Evolutionary conservation across 1,140 invertebrate genomes (phyloP).

Genomic region (Drosophila orosa): DNA sequence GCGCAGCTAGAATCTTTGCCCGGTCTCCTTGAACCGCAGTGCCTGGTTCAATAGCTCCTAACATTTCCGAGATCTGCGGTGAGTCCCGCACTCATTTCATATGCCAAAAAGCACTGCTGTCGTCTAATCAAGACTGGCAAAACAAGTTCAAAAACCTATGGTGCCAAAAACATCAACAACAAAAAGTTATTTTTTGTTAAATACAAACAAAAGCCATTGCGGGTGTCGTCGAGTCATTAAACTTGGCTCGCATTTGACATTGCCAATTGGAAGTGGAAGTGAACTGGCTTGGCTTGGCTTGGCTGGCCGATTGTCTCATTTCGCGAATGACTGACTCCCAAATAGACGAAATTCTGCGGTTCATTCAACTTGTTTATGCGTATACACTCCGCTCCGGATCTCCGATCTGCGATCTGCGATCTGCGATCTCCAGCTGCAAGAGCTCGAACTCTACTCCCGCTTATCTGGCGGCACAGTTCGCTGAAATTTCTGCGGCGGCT

Average conservation of each 20-base stretch:
- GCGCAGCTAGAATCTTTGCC: slow-evolving; percentile 21
- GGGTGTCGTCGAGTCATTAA: slow-evolving; percentile 59
- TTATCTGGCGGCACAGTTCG: slow-evolving; percentile 43
- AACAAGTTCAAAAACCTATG: slow-evolving; percentile 52
- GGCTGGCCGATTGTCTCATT: slow-evolving; percentile 13
- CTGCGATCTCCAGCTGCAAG: slow-evolving; percentile 24
- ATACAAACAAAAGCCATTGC: slow-evolving; percentile 54
- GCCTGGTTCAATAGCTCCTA: slow-evolving; percentile 51
- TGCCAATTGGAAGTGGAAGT: slow-evolving; percentile 51
- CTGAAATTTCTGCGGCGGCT: slow-evolving; percentile 28
- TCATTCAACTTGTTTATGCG: slow-evolving; percentile 64
- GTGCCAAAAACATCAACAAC: slow-evolving; percentile 24
- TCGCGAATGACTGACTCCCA: slow-evolving; percentile 7
- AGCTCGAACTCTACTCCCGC: slow-evolving; percentile 1
- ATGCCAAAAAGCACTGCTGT: slow-evolving; percentile 42
- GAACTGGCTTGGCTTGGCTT: slow-evolving; percentile 8
- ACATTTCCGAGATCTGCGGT: slow-evolving; percentile 54
- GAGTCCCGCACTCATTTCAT: slow-evolving; percentile 50
- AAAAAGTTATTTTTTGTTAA: slow-evolving; percentile 8
- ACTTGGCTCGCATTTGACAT: slow-evolving; percentile 65
- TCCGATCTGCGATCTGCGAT: slow-evolving; percentile 20
- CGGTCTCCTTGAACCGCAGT: slow-evolving; percentile 49
- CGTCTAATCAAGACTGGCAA: slow-evolving; percentile 53
- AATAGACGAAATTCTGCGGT: slow-evolving; percentile 34
- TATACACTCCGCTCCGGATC: slow-evolving; percentile 19